Evolutionary conservation across 2,797 vertebrate genomes (phyloP), one percentile per base, ranked within the genome.

Genomic region (Sandelia bainsii): DNA sequence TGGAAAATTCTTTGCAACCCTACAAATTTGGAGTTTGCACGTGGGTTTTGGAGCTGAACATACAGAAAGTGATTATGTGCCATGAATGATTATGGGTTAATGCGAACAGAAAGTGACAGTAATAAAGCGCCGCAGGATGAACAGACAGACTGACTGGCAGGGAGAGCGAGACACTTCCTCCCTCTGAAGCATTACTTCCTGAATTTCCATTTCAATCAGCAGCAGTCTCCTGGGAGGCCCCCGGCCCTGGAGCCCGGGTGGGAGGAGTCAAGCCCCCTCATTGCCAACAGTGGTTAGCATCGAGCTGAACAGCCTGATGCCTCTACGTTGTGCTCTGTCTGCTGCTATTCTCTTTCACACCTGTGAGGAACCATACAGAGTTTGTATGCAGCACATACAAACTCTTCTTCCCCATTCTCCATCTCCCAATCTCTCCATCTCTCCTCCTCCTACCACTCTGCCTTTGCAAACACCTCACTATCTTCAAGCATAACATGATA

Each of bases 151-250:
- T 69, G 80, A 85, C 81, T 80, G 84, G 67, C 80, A 82, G 62
- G 61, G 62, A 79, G 76, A 80, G 60, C n/a, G 17, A 87, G 65
- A 85, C 70, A 62, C 77, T 80, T 85, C 81, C 88, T 87, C 60
- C 80, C 80, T 85, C 77, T 80, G 72, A 91, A 87, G 79, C 63
- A 61, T 84, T 79, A 82, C 88, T 82, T 89, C 87, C 87, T 81
- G 59, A 87, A 93, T 93, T 94, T 93, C 89, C 91, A 93, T 93
- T 93, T 94, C 90, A 93, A 92, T 93, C 88, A 86, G 54, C 48
- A 13, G 32, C 51, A 45, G 69, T 80, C 90, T 85, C 82, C 74
- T 78, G 87, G 84, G 88, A 83, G 69, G 62, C 79, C 76, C 78
- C 77, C 39, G 34, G 80, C 79, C 77, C 77, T 44, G 37, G 76